Evolutionary conservation across 2,113 vertebrate species (phyloP), one percentile per base, ranked within the genome.

Genomic region (Scartelaos histophorus): DNA sequence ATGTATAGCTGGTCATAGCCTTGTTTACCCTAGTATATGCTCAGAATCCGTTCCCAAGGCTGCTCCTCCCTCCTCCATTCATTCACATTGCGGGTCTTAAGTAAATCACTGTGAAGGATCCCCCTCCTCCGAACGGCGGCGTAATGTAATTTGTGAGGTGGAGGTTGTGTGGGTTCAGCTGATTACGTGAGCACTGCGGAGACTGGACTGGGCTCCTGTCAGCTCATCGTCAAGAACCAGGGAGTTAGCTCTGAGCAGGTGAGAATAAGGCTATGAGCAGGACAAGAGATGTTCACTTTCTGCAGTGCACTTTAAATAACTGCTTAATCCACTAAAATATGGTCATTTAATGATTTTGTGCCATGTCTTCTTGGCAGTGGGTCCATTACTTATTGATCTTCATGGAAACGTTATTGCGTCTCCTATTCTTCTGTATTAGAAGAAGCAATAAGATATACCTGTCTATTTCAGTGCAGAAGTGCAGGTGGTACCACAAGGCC

Each of bases 91-190:
- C 66, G 35, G 49, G 47, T 79, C 88, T 83, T 85, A 91, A 88
- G 74, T 83, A 90, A 90, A 92, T 88, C 79, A 90, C 73, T 82
- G 71, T 87, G 81, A 89, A 82, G 88, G 87, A 92, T 69, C 25
- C 51, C 81, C 49, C 70, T 24, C 17, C 86, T 85, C 74, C 79
- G 87, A 86, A 87, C 58, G 62, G 71, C 86, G 69, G 19, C 54
- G 73, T 94, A 93, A 94, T 92, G 73, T 22, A 89, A 92, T 94
- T 94, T 93, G 85, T 79, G 81, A 74, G 85, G 79, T 69, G 69
- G 92, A 90, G 92, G 93, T 92, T 91, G 73, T 6, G 66, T 74
- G 76, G 88, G 86, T 91, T 91, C 88, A 88, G 38, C 89, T 74
- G 83, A 89, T 89, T 86, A 83, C 75, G 71, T 91, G 92, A 87